These are phyloP conservation scores for Rynchops niger DNA, from an alignment of 2,113 vertebrate species.

Conservation along the genomic window DNA sequence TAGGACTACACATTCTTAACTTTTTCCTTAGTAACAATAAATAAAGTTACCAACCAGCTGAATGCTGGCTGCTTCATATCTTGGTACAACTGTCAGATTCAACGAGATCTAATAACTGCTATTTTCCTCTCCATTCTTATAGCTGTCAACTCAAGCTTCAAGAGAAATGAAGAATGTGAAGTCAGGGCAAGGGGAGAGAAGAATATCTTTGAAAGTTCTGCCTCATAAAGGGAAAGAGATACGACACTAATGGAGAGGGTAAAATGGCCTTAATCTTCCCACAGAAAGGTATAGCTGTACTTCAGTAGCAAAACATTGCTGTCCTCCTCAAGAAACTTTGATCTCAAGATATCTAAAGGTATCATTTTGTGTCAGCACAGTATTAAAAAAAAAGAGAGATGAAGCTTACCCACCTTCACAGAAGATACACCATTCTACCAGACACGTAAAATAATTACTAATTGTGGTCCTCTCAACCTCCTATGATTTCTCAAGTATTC, in stretches of 20 bases:
- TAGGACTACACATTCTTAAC: not conserved
- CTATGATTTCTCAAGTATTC: not conserved
- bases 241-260: not conserved
- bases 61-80: not conserved
- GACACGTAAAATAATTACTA: not conserved
- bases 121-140: slow-evolving; percentile 5
- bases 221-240: not conserved
- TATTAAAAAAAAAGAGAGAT: not conserved
- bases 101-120: not conserved
- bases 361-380: not conserved
- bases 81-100: not conserved
- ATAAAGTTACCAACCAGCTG: not conserved
- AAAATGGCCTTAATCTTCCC: not conserved
- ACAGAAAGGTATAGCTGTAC: not conserved
- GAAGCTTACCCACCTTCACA: not conserved
- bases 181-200: not conserved
- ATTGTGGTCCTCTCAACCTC: not conserved
- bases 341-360: not conserved
- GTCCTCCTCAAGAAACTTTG: not conserved
- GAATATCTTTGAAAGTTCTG: not conserved
- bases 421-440: fast-evolving
- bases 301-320: not conserved
- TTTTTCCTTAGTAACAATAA: not conserved
- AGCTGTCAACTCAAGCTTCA: slow-evolving; percentile 17
- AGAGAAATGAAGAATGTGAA: not conserved